These are phyloP conservation scores for Aporophyla lueneburgensis DNA, from an alignment of 2,888 invertebrate species.

Conservation along the genomic window DNA sequence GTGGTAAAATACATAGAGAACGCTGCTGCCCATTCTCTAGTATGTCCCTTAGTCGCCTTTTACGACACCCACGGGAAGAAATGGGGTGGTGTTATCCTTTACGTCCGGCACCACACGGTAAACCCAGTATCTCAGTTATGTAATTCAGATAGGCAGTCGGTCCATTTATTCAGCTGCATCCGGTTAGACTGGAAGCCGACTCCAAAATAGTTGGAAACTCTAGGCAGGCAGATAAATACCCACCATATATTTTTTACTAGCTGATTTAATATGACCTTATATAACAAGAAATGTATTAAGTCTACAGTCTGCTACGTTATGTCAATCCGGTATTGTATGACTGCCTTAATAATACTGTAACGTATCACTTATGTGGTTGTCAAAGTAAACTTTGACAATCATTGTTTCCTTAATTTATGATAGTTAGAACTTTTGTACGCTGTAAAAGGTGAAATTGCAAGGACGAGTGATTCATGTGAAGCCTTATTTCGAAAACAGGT, in stretches of 20 bases:
- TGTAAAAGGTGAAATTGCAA: slow-evolving; percentile 65
- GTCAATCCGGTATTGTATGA: slow-evolving; percentile 32
- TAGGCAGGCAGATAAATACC: neutral
- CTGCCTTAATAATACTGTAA: slow-evolving; percentile 63
- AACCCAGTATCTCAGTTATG: too few relatives aligned
- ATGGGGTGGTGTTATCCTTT: too few relatives aligned
- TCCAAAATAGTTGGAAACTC: neutral
- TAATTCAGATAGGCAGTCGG: neutral
- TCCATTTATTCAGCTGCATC: neutral
- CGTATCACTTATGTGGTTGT: slow-evolving; percentile 50
- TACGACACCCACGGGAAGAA: too few relatives aligned
- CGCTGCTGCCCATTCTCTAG: too few relatives aligned
- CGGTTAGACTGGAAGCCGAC: neutral
- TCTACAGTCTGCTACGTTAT: slow-evolving; percentile 30
- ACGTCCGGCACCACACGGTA: too few relatives aligned
- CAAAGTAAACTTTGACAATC: slow-evolving; percentile 60
- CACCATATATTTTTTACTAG: neutral
- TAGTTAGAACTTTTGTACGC: slow-evolving; percentile 55
- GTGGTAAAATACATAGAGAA: too few relatives aligned
- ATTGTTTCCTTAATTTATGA: slow-evolving; percentile 55
- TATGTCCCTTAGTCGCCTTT: too few relatives aligned
- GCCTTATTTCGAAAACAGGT: neutral
- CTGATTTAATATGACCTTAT: neutral
- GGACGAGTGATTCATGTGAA: slow-evolving; percentile 23
- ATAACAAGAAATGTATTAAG: neutral